Conservation (phyloP, 2,113 vertebrate species). For the Chaenocephalus aceratus region DNA sequence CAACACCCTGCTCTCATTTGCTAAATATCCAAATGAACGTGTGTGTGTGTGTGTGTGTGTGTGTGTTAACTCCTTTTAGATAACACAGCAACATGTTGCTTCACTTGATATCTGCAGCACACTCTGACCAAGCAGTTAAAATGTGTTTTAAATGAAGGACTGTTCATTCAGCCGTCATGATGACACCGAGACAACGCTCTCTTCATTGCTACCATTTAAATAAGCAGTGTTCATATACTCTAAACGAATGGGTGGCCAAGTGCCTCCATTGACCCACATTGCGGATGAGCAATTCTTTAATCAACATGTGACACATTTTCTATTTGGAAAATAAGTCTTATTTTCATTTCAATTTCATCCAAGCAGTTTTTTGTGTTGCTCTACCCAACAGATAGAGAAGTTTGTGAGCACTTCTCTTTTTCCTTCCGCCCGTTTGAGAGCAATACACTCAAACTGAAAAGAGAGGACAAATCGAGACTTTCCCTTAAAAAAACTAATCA, state of each 20-base stretch:
- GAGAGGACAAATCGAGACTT: constrained; percentile 4
- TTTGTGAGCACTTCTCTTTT: constrained; percentile 22
- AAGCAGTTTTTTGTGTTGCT: background rate
- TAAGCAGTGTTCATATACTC: background rate
- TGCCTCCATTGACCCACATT: constrained; percentile 51
- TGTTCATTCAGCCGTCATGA: background rate
- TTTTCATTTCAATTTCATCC: background rate
- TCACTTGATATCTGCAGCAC: constrained; percentile 26
- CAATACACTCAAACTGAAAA: background rate
- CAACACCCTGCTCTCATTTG: constrained; percentile 43
- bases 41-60: background rate
- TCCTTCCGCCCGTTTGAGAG: constrained; percentile 1
- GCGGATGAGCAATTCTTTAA: background rate
- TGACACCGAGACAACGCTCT: constrained; percentile 12
- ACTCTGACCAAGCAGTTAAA: constrained; percentile 15
- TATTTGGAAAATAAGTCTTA: background rate
- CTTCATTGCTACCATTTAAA: constrained; percentile 18
- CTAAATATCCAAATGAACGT: constrained; percentile 42
- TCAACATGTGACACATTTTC: background rate
- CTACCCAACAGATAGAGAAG: background rate
- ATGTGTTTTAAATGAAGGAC: constrained; percentile 1
- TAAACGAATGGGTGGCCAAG: constrained; percentile 9
- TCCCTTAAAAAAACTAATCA: background rate
- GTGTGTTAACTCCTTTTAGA: constrained; percentile 26
- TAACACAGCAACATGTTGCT: constrained; percentile 56